These are phyloP conservation scores for Acropternis orthonyx DNA, from an alignment of 2,797 vertebrate genomes.

Conservation along the genomic window DNA sequence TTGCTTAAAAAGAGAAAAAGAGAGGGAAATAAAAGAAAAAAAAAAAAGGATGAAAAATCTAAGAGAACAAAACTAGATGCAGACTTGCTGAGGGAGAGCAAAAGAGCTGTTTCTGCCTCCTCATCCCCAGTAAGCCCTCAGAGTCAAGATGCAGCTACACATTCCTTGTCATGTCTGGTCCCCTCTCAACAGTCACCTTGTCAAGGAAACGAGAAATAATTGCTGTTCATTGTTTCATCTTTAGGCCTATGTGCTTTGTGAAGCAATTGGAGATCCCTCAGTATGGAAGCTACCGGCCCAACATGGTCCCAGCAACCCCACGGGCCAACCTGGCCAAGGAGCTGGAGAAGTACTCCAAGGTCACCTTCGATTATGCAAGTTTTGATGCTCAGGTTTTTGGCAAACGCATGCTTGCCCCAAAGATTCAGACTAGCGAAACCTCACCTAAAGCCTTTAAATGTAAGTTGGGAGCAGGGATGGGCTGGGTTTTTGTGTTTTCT, in stretches of 20 bases:
- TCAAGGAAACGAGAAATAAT: neutral
- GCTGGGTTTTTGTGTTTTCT: neutral
- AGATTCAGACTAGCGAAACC: conserved; percentile 96
- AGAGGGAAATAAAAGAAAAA: rapidly evolving
- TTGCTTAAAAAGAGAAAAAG: neutral
- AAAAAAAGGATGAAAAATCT: neutral
- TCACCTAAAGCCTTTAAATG: conserved; percentile 99
- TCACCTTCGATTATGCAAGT: conserved; percentile 99
- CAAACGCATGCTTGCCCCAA: conserved; percentile 97
- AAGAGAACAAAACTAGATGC: neutral
- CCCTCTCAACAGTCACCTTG: neutral
- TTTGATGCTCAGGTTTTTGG: conserved; percentile 99
- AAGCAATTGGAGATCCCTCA: conserved; percentile 96
- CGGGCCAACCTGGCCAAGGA: conserved; percentile 97
- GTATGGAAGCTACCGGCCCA: conserved; percentile 91
- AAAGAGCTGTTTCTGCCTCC: neutral
- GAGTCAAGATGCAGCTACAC: rapidly evolving
- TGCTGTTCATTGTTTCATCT: neutral
- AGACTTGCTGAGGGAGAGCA: neutral
- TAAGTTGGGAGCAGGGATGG: conserved; percentile 77
- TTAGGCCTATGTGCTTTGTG: conserved; percentile 97
- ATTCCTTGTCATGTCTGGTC: rapidly evolving
- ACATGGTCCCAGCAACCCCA: conserved; percentile 87
- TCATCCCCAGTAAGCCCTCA: rapidly evolving
- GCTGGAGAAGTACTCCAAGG: conserved; percentile 99